A percentile compares a stretch with the other conserved stretches of the same genome.
Conservation (phyloP, 1,140 invertebrate species). For the Musca vetustissima region DNA sequence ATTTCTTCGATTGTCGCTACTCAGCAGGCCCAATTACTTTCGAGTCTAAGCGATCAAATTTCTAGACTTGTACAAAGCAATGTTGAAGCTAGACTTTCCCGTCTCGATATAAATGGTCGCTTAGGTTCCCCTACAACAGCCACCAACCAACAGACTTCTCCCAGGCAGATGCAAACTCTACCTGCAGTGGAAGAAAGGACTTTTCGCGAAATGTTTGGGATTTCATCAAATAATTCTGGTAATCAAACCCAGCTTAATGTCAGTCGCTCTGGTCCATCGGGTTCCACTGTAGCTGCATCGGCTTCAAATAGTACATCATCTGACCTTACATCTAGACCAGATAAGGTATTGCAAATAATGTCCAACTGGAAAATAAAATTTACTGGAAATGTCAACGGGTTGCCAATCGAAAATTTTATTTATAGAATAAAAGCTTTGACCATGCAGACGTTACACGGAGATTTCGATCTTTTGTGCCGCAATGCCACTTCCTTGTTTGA, state of each 20-base stretch:
- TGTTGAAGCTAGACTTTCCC: neutral
- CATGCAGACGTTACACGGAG: neutral
- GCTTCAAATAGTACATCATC: neutral
- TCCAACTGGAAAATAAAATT: constrained; percentile 2
- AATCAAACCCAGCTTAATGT: neutral
- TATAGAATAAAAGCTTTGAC: neutral
- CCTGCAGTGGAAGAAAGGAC: neutral
- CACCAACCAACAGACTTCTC: neutral
- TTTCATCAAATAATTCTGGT: neutral
- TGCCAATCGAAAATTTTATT: neutral
- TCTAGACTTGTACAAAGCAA: neutral
- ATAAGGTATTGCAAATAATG: neutral
- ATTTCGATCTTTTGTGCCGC: constrained; percentile 8
- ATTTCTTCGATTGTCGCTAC: neutral
- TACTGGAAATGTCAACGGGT: neutral
- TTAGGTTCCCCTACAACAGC: neutral
- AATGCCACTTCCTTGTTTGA: constrained; percentile 4
- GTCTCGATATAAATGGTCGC: neutral
- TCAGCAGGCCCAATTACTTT: neutral
- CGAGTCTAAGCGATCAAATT: neutral
- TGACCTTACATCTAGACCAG: neutral
- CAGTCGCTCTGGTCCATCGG: neutral
- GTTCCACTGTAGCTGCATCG: neutral
- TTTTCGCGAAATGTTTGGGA: neutral
- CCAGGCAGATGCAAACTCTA: neutral